Evolutionary conservation across 2,797 vertebrate species (phyloP), one percentile per base, ranked within the genome.

Genomic region (Lycodopsis pacificus): DNA sequence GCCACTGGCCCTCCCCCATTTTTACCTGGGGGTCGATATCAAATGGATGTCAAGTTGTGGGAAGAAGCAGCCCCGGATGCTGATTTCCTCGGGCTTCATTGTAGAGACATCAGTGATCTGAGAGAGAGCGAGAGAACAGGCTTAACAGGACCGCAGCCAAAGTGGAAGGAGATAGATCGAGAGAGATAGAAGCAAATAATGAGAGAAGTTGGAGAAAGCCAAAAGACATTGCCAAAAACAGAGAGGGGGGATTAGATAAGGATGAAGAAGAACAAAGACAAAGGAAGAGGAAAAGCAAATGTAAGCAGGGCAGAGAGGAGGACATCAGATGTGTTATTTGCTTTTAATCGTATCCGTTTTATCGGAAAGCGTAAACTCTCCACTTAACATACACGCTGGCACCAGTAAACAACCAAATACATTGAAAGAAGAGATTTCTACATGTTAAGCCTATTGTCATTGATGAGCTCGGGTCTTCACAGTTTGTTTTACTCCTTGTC

Each of bases 121-220:
- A 77, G 64, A 62, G 64, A 62, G 48, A 78, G 38, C 59, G 66
- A 58, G 70, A 69, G 62, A 12, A 49, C 53, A 64, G 65, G 74
- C 69, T 76, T 78, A 87, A 80, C 61, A 71, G 62, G 67, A 81
- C 51, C 7, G 40, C 65, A 76, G 86, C 76, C 80, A 80, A 72
- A 75, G 65, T 65, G 65, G 83, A 71, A 62, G 61, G 56, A 82
- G 77, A 80, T 19, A 72, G 82, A 87, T 73, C 0, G 62, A 67
- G 54, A 46, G 30, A 68, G 76, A 84, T 66, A 38, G 30, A 67
- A 15, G 71, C 36, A 86, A 74, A 86, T 87, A 89, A 86, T 86
- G 77, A 88, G 75, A 70, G 65, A 68, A 85, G 73, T 61, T 71
- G 44, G 65, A 77, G 73, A 69, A 79, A 71, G 73, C 20, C n/a